phyloP scores from a whole-genome alignment of 2,113 vertebrate species.

The Desmodus rotundus region DNA sequence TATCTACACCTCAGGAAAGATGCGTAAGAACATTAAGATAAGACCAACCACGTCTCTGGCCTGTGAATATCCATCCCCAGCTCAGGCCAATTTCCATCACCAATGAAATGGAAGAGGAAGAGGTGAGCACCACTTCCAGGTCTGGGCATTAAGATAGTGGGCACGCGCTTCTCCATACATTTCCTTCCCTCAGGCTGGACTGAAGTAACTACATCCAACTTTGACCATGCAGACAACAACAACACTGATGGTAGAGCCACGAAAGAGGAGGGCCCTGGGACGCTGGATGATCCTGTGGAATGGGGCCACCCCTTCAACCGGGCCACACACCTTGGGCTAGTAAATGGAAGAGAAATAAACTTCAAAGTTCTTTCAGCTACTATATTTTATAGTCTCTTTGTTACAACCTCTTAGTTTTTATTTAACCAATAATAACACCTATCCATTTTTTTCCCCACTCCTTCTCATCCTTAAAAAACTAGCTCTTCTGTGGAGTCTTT shows the following conservation, averaged over 20 bases:
- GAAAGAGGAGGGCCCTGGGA: background rate
- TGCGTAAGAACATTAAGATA: background rate
- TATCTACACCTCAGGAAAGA: background rate
- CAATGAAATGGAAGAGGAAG: background rate
- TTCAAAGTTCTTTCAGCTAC: background rate
- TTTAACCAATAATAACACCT: background rate
- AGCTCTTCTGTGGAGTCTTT: background rate
- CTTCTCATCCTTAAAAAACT: background rate
- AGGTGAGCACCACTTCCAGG: background rate
- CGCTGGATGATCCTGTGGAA: background rate
- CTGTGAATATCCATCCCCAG: background rate
- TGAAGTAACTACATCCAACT: background rate
- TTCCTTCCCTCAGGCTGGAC: background rate
- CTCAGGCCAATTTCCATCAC: no score
- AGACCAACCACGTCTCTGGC: background rate
- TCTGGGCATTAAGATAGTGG: background rate
- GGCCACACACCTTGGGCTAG: background rate
- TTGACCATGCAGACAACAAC: background rate
- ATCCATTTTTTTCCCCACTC: background rate
- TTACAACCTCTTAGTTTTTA: background rate
- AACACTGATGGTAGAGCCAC: background rate
- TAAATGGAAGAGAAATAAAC: background rate
- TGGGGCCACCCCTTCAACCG: background rate
- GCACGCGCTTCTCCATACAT: background rate
- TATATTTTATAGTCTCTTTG: background rate